Evolutionary conservation across 2,113 vertebrate species (phyloP).

Genomic region (Geococcyx californianus): DNA sequence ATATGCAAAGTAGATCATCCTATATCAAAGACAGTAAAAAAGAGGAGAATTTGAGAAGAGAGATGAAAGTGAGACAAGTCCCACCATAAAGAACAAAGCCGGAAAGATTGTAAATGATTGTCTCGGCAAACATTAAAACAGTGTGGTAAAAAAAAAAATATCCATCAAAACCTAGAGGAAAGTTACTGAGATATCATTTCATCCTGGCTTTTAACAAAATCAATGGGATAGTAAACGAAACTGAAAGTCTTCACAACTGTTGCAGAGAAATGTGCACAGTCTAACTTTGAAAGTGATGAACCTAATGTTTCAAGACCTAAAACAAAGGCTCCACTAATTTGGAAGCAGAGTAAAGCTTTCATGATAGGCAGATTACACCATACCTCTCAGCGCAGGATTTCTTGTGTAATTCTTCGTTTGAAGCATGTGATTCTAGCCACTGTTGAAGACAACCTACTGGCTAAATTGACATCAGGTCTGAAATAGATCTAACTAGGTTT

Average conservation of each 20-base stretch:
- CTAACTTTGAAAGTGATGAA: background rate
- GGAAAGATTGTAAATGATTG: background rate
- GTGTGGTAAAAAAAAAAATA: background rate
- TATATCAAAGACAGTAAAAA: background rate
- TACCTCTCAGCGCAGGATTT: background rate
- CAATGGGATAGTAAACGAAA: background rate
- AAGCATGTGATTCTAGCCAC: background rate
- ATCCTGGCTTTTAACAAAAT: background rate
- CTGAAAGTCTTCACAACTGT: background rate
- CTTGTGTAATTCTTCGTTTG: background rate
- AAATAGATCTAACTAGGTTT: background rate
- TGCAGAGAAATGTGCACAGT: background rate
- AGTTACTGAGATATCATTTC: background rate
- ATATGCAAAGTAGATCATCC: background rate
- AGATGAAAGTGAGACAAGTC: background rate
- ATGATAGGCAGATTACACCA: background rate
- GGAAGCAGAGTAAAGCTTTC: background rate
- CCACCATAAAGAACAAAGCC: background rate
- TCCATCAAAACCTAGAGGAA: background rate
- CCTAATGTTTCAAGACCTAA: background rate
- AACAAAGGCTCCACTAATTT: background rate
- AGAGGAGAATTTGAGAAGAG: background rate
- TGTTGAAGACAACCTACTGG: background rate
- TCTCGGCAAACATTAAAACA: background rate
- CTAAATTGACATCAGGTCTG: background rate